These are phyloP conservation scores for Rhopalosiphum padi DNA, from an alignment of 1,140 invertebrate genomes.

Conservation along the genomic window DNA sequence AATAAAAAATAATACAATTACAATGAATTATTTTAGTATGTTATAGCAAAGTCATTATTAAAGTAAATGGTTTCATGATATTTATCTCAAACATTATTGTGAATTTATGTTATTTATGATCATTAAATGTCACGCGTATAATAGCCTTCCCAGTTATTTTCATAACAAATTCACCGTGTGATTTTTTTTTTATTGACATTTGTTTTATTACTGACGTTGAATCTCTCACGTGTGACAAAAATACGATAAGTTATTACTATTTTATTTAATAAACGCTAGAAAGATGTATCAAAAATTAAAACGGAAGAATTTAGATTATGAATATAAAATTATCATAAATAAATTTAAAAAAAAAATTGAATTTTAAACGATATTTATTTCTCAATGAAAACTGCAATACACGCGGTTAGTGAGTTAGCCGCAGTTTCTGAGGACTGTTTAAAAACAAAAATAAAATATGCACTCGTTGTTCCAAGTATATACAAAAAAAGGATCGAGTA, in stretches of 20 bases:
- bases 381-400: not conserved
- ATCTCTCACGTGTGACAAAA: not conserved
- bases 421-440: not conserved
- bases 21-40: slow-evolving; percentile 18
- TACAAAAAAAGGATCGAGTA: not conserved
- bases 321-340: not conserved
- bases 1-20: not conserved
- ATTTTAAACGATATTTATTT: not conserved
- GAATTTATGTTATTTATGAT: slow-evolving; percentile 20
- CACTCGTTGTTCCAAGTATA: not conserved
- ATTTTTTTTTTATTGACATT: not conserved
- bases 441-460: not conserved
- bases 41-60: not conserved
- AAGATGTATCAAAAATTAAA: not conserved
- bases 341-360: not conserved
- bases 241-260: not conserved
- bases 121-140: not conserved
- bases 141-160: not conserved
- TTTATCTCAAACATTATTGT: not conserved
- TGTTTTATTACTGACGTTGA: not conserved
- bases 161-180: not conserved
- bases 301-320: not conserved
- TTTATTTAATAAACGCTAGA: not conserved
- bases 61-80: not conserved
- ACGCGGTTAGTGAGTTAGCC: not conserved